phyloP scores from a whole-genome alignment of 2,888 invertebrate genomes.

The Agonopterix heracliana region DNA sequence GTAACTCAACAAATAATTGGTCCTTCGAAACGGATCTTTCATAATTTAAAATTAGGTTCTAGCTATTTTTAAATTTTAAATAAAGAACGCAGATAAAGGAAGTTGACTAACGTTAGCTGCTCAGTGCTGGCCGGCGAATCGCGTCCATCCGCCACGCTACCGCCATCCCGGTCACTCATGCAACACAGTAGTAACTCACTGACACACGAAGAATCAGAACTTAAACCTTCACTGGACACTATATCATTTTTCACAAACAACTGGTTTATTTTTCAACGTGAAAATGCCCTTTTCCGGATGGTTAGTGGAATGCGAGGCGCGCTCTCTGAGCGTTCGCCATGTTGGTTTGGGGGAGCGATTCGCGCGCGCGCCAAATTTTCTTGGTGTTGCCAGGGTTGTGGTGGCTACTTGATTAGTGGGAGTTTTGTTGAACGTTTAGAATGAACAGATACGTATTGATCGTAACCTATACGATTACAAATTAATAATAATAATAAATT shows the following conservation, averaged over 20 bases:
- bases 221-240: conserved; percentile 35
- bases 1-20: no score
- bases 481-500: no score
- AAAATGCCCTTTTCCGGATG: conserved; percentile 34
- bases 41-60: no score
- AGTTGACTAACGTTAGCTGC: conserved; percentile 63
- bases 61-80: no score
- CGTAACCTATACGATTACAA: no score
- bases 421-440: not conserved
- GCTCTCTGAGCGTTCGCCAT: conserved; percentile 62
- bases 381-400: conserved; percentile 28
- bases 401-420: conserved; percentile 12
- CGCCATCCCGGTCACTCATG: conserved; percentile 67
- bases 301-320: conserved; percentile 49
- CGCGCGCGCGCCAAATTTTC: conserved; percentile 69
- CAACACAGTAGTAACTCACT: conserved; percentile 58
- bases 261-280: conserved; percentile 24
- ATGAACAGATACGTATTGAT: no score
- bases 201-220: conserved; percentile 40
- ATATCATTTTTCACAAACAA: conserved; percentile 52
- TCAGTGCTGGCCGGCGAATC: conserved; percentile 70
- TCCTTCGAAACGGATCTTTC: no score
- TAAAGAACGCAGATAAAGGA: no score
- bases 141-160: conserved; percentile 56
- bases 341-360: conserved; percentile 54